Conservation (phyloP, 2,797 vertebrate genomes). For the Macropus fuliginosus region DNA sequence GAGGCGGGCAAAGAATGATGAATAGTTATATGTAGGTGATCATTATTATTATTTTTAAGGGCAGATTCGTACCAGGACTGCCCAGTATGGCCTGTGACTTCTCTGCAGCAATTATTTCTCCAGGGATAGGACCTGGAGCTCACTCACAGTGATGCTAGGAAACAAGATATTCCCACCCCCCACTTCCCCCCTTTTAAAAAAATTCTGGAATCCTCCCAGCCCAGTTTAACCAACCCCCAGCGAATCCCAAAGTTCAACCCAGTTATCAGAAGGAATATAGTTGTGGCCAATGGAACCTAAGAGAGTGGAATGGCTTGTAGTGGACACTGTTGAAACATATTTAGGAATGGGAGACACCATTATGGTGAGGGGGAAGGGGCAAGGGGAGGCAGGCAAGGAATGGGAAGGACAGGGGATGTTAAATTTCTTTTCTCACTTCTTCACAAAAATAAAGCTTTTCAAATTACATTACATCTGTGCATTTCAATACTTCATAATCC, state of each 20-base stretch:
- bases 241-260: neutral
- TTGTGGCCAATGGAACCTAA: neutral
- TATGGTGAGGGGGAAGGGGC: fast-evolving
- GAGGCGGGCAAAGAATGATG: slow-evolving; percentile 4
- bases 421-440: slow-evolving; percentile 39
- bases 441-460: slow-evolving; percentile 54
- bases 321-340: neutral
- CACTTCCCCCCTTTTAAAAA: neutral
- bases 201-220: neutral
- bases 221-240: neutral
- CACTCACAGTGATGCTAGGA: slow-evolving; percentile 73
- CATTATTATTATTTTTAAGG: slow-evolving; percentile 44
- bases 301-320: neutral
- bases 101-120: slow-evolving; percentile 55
- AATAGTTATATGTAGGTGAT: slow-evolving; percentile 20
- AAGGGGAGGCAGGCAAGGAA: neutral
- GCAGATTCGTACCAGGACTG: slow-evolving; percentile 50
- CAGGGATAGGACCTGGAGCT: slow-evolving; percentile 57
- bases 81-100: slow-evolving; percentile 63
- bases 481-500: neutral
- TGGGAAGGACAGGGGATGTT: neutral
- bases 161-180: neutral
- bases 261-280: neutral
- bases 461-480: slow-evolving; percentile 20
- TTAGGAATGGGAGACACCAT: neutral